A percentile compares a stretch with the other conserved stretches of the same genome.
Evolutionary conservation across 1,140 invertebrate species (phyloP).

Genomic region (Octopus bimaculoides): DNA sequence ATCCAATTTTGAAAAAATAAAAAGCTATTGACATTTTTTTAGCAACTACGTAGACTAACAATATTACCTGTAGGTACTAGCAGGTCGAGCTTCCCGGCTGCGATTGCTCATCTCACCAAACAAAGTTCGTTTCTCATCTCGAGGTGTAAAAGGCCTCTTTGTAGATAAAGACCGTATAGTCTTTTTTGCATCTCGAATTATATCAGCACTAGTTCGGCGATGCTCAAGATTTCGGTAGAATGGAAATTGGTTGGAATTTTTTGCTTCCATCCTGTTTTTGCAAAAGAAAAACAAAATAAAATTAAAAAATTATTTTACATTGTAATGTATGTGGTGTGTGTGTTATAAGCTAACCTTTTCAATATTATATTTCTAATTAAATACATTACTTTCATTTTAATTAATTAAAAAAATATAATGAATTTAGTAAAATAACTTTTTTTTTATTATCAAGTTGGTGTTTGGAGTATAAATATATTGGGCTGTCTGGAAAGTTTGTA

Average conservation of each 20-base stretch:
- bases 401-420: too few relatives aligned
- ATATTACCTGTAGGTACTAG: constrained; percentile 70
- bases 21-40: too few relatives aligned
- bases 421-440: too few relatives aligned
- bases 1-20: too few relatives aligned
- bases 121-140: constrained; percentile 70
- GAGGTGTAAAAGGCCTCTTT: constrained; percentile 73
- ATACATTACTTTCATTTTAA: too few relatives aligned
- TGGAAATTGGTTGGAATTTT: constrained; percentile 27
- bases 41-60: too few relatives aligned
- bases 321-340: too few relatives aligned
- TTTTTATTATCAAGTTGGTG: too few relatives aligned
- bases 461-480: too few relatives aligned
- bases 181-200: constrained; percentile 71
- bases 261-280: not conserved
- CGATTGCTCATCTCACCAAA: constrained; percentile 63
- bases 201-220: constrained; percentile 71
- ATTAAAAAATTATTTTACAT: not conserved
- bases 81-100: constrained; percentile 64
- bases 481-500: too few relatives aligned
- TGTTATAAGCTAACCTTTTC: too few relatives aligned
- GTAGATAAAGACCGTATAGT: constrained; percentile 43
- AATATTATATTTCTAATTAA: too few relatives aligned
- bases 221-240: constrained; percentile 57
- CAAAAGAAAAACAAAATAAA: not conserved